These are phyloP conservation scores for Sapayoa aenigma DNA, from an alignment of 2,113 vertebrate species.

Conservation along the genomic window DNA sequence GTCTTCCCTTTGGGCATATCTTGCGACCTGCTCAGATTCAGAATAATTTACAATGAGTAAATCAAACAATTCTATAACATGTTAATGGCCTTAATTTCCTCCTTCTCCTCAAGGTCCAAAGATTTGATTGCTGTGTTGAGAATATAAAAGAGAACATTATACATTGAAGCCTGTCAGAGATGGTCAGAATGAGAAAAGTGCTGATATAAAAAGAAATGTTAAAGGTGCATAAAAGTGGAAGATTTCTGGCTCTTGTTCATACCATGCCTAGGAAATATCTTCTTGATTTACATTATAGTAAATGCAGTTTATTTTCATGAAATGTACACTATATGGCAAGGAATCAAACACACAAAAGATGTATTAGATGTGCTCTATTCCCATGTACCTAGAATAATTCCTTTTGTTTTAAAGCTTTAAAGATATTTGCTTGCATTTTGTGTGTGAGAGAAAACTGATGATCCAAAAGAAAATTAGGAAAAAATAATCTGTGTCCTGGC, in stretches of 20 bases:
- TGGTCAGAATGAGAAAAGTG: conserved; percentile 57
- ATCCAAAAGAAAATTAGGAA: background rate
- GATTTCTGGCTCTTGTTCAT: background rate
- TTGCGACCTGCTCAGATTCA: conserved; percentile 61
- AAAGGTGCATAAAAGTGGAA: conserved; percentile 25
- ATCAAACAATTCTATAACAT: conserved; percentile 70
- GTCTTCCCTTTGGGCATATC: conserved; percentile 57
- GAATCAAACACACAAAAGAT: background rate
- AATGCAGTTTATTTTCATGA: conserved; percentile 16
- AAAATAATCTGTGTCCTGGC: background rate
- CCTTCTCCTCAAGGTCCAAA: conserved; percentile 73
- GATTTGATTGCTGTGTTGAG: conserved; percentile 69
- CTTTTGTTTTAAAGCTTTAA: background rate
- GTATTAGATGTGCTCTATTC: background rate
- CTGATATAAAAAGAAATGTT: conserved; percentile 29
- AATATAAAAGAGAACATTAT: conserved; percentile 69
- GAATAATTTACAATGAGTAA: conserved; percentile 74
- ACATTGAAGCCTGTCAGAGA: conserved; percentile 64
- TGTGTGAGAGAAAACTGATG: background rate
- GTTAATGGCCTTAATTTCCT: conserved; percentile 76
- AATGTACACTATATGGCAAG: background rate
- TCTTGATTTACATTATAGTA: background rate
- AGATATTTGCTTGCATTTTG: background rate
- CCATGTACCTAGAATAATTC: background rate
- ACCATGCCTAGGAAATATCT: background rate